These are phyloP conservation scores for Desoria tigrina DNA, from an alignment of 2,888 invertebrate genomes.

Conservation along the genomic window DNA sequence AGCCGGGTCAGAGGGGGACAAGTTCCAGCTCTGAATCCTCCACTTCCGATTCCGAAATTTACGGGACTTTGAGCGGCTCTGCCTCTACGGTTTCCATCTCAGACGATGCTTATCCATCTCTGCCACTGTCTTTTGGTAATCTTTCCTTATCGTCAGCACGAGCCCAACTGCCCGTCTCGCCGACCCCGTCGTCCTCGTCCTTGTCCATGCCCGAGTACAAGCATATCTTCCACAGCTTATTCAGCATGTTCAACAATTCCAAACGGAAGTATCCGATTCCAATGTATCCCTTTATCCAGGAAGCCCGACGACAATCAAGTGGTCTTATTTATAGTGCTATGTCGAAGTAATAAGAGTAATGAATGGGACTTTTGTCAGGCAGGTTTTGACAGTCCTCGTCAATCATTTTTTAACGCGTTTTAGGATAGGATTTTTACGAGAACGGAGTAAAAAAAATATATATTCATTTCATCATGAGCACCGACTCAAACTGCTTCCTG, in stretches of 20 bases:
- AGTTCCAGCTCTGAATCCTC: background rate
- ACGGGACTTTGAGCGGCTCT: background rate
- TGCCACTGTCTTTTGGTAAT: too few relatives aligned
- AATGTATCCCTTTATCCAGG: slow-evolving; percentile 40
- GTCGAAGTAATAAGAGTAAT: background rate
- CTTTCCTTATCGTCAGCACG: too few relatives aligned
- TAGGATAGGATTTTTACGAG: too few relatives aligned
- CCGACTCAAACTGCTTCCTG: too few relatives aligned
- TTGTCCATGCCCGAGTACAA: slow-evolving; percentile 47
- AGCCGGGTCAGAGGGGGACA: too few relatives aligned
- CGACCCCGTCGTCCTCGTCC: slow-evolving; percentile 26
- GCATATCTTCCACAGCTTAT: slow-evolving; percentile 48
- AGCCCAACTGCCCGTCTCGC: background rate
- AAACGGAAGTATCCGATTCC: slow-evolving; percentile 48
- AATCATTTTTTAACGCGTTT: too few relatives aligned
- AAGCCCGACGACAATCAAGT: slow-evolving; percentile 41
- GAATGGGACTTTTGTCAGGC: too few relatives aligned
- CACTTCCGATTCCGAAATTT: background rate
- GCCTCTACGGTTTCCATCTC: background rate
- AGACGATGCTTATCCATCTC: background rate
- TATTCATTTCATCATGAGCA: too few relatives aligned
- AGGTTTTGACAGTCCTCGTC: too few relatives aligned
- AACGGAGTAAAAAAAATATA: too few relatives aligned
- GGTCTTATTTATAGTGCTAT: background rate
- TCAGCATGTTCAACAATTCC: slow-evolving; percentile 47